Evolutionary conservation across 2,113 vertebrate species (phyloP).

Genomic region (Zeus faber): DNA sequence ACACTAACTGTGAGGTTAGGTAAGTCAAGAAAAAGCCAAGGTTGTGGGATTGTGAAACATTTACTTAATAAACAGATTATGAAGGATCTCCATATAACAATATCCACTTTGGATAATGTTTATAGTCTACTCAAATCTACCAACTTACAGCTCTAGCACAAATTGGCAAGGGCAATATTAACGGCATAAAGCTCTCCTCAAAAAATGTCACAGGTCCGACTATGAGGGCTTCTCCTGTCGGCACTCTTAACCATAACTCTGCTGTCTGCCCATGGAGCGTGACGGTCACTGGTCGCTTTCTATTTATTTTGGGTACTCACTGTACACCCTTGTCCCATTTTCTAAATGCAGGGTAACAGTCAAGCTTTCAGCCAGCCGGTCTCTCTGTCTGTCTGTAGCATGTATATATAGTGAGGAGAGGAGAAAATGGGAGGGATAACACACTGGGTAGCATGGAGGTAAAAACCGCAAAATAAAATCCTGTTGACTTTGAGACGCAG

Average conservation of each 20-base stretch:
- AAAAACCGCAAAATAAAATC: slow-evolving; percentile 41
- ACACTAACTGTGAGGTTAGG: no score
- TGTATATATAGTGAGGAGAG: slow-evolving; percentile 1
- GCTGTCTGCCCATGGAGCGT: slow-evolving; percentile 42
- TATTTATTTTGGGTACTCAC: slow-evolving; percentile 62
- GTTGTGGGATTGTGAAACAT: no score
- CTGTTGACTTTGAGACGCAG: slow-evolving; percentile 47
- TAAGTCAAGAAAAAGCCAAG: no score
- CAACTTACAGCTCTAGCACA: no score
- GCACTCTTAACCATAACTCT: slow-evolving; percentile 29
- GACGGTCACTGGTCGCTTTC: slow-evolving; percentile 62
- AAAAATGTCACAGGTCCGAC: no score
- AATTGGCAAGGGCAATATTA: slow-evolving; percentile 34
- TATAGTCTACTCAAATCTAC: no score
- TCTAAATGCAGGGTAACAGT: slow-evolving; percentile 57
- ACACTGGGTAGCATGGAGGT: slow-evolving; percentile 32
- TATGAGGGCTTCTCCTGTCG: slow-evolving; percentile 47
- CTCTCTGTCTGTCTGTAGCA: slow-evolving; percentile 36
- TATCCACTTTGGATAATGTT: no score
- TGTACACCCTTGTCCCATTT: slow-evolving; percentile 61
- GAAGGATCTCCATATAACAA: no score
- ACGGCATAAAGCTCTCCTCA: slow-evolving; percentile 34
- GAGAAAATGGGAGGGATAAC: slow-evolving; percentile 16
- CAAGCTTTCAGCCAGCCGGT: slow-evolving; percentile 27
- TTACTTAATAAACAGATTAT: no score